These are phyloP conservation scores for Phalacrocorax brasilianus DNA, from an alignment of 2,113 vertebrate species.

Conservation along the genomic window DNA sequence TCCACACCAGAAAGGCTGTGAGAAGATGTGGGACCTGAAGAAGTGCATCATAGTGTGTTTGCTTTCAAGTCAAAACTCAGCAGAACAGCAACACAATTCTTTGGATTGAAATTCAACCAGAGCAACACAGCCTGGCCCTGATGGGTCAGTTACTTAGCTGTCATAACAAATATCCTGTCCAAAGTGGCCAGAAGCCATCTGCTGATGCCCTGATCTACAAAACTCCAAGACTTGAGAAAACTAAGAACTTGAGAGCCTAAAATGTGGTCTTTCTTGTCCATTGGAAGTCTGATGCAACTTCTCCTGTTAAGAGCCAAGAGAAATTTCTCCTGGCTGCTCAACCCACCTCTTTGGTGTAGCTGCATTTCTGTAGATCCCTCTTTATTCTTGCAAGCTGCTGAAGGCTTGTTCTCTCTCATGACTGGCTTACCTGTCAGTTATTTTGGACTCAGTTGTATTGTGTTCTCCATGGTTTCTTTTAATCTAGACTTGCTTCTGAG, in stretches of 20 bases:
- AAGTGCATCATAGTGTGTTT: not conserved
- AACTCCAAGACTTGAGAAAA: not conserved
- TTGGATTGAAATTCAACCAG: not conserved
- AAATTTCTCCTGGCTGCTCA: not conserved
- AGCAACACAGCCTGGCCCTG: not conserved
- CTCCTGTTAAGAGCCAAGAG: not conserved
- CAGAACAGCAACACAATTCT: not conserved
- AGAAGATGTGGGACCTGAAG: not conserved
- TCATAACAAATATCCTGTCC: not conserved
- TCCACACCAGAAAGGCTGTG: not conserved
- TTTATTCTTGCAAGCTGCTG: not conserved
- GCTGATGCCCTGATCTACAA: not conserved
- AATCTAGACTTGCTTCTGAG: not conserved
- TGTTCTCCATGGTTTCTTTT: not conserved
- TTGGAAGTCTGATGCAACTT: not conserved
- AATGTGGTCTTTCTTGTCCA: not conserved
- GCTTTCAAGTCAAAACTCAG: not conserved
- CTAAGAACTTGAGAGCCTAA: not conserved
- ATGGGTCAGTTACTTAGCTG: not conserved
- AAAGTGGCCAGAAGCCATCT: not conserved
- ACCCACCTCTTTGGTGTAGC: not conserved
- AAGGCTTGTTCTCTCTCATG: not conserved
- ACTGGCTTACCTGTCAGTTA: not conserved
- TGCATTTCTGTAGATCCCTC: not conserved
- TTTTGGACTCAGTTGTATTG: not conserved